Percentiles rank a stretch among this genome's conserved stretches.
These are phyloP conservation scores for Perccottus glenii DNA, from an alignment of 2,113 vertebrate genomes.

Conservation along the genomic window DNA sequence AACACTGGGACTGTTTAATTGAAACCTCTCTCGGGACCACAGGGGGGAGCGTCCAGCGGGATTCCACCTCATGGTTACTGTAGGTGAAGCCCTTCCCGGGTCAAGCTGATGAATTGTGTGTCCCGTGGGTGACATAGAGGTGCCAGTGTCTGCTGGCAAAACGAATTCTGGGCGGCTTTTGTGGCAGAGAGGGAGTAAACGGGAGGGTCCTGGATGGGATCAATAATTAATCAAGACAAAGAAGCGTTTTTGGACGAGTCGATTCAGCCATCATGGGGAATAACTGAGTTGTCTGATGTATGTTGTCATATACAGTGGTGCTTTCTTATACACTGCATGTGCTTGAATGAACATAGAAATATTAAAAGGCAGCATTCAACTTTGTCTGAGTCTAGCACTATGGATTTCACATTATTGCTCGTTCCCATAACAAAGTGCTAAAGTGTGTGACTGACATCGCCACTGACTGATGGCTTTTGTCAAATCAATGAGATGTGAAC, in stretches of 20 bases:
- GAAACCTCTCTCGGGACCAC: slow-evolving; percentile 70
- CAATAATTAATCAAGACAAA: slow-evolving; percentile 80
- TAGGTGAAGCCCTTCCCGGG: slow-evolving; percentile 69
- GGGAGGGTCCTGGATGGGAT: slow-evolving; percentile 57
- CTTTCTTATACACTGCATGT: not conserved
- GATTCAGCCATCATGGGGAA: slow-evolving; percentile 50
- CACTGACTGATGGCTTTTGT: slow-evolving; percentile 66
- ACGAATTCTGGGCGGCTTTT: slow-evolving; percentile 52
- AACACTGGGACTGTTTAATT: slow-evolving; percentile 74
- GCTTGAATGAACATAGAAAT: not conserved
- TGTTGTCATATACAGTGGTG: too few species aligned
- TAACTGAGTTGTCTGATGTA: not conserved
- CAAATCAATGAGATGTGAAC: slow-evolving; percentile 75
- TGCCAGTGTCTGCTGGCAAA: slow-evolving; percentile 34
- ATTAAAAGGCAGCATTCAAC: not conserved
- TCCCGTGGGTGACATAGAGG: slow-evolving; percentile 59
- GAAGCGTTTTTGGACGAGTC: slow-evolving; percentile 67
- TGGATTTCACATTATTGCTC: slow-evolving; percentile 7
- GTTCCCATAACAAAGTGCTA: slow-evolving; percentile 30
- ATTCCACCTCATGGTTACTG: slow-evolving; percentile 6
- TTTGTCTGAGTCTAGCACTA: not conserved
- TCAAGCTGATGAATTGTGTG: slow-evolving; percentile 75
- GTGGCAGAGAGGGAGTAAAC: slow-evolving; percentile 50
- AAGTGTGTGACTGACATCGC: slow-evolving; percentile 35
- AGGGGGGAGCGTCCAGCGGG: slow-evolving; percentile 33